phyloP scores from a whole-genome alignment of 2,888 invertebrate genomes.

The Caenorhabditis sp. region DNA sequence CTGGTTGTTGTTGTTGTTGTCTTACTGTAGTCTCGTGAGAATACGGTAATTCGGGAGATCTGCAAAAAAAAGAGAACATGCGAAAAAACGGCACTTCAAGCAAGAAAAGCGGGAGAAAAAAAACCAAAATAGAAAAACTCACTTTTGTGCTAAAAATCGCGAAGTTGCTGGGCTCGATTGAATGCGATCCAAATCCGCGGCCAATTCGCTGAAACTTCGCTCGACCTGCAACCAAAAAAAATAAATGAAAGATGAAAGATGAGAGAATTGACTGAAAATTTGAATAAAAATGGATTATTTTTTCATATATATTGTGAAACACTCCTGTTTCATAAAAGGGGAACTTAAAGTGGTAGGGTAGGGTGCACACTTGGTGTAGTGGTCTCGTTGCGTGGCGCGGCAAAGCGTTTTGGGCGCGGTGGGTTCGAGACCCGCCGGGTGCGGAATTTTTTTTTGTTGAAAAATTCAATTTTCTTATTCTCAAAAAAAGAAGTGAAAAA shows the following conservation, averaged over 20 bases:
- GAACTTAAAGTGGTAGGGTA: too few relatives aligned
- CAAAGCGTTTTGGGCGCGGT: too few relatives aligned
- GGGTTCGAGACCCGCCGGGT: too few relatives aligned
- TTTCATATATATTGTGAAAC: too few relatives aligned
- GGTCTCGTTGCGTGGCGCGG: too few relatives aligned
- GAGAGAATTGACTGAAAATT: not conserved
- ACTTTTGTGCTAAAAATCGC: constrained; percentile 22
- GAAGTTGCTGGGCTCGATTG: constrained; percentile 42
- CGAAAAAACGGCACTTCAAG: constrained; percentile 17
- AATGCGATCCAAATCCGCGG: constrained; percentile 64
- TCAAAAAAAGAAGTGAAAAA: too few relatives aligned
- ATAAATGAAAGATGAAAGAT: not conserved
- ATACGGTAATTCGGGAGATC: constrained; percentile 24
- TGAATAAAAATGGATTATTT: not conserved
- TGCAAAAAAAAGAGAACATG: constrained; percentile 7
- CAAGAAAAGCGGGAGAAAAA: constrained; percentile 8
- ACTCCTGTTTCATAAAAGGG: too few relatives aligned
- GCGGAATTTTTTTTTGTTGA: too few relatives aligned
- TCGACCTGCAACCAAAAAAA: constrained; percentile 52
- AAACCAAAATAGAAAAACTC: constrained; percentile 8
- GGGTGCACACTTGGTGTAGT: too few relatives aligned
- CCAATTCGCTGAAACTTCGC: constrained; percentile 65
- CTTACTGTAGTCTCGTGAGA: constrained; percentile 30
- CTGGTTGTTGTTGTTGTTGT: too few relatives aligned
- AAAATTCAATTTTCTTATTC: too few relatives aligned